Percentiles rank a stretch among this genome's conserved stretches.
Conservation (phyloP, 2,888 invertebrate species). For the Embidobia sp. region DNA sequence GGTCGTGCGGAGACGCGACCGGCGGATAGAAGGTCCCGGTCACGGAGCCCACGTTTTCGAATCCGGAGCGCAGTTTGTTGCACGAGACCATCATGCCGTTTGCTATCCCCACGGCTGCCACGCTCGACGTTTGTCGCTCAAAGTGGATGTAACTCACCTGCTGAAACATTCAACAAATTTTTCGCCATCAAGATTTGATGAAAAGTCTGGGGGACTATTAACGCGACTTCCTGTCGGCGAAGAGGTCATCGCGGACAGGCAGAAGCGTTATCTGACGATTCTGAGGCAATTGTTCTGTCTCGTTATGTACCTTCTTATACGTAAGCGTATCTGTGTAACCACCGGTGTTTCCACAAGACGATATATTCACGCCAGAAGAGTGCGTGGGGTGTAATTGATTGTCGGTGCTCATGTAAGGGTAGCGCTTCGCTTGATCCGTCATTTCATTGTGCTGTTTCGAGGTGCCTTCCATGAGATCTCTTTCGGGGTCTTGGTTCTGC, state of each 20-base stretch:
- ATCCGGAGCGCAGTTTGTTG: slow-evolving; percentile 90
- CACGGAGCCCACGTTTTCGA: slow-evolving; percentile 91
- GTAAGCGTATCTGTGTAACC: slow-evolving; percentile 79
- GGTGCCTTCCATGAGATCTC: slow-evolving; percentile 79
- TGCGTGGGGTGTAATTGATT: slow-evolving; percentile 78
- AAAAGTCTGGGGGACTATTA: not conserved
- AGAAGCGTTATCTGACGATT: slow-evolving; percentile 22
- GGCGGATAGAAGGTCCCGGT: slow-evolving; percentile 96
- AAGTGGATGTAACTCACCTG: slow-evolving; percentile 80
- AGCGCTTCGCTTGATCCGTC: slow-evolving; percentile 79
- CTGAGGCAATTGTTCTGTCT: slow-evolving; percentile 41
- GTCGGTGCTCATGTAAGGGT: slow-evolving; percentile 78
- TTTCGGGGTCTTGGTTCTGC: slow-evolving; percentile 78
- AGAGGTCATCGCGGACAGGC: slow-evolving; percentile 17
- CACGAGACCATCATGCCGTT: slow-evolving; percentile 93
- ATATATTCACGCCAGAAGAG: slow-evolving; percentile 76
- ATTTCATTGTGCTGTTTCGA: slow-evolving; percentile 77
- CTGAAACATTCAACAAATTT: slow-evolving; percentile 19
- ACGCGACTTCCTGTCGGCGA: slow-evolving; percentile 6
- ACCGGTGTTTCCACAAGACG: slow-evolving; percentile 78
- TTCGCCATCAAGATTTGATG: too few species aligned
- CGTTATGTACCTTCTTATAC: slow-evolving; percentile 75
- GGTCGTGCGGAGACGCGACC: slow-evolving; percentile 91
- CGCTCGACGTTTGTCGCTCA: slow-evolving; percentile 81
- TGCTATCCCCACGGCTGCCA: slow-evolving; percentile 91